A percentile compares a stretch with the other conserved stretches of the same genome.
phyloP scores from a whole-genome alignment of 2,888 invertebrate genomes.

The Poecilus cupreus region DNA sequence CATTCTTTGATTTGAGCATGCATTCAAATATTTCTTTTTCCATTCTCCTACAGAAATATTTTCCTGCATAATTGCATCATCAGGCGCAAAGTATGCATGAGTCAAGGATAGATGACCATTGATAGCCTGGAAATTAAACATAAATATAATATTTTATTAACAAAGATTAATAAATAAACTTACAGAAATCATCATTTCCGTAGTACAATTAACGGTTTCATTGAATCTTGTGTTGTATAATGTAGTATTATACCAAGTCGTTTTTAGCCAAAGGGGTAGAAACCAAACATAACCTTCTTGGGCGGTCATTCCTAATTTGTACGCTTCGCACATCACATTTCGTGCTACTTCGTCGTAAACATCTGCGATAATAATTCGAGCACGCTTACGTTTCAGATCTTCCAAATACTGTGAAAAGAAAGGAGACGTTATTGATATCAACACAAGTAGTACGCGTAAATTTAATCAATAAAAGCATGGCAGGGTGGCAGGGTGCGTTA shows the following conservation, averaged over 20 bases:
- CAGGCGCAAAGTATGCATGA: slow-evolving; percentile 80
- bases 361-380: slow-evolving; percentile 87
- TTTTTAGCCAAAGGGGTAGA: slow-evolving; percentile 83
- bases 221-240: slow-evolving; percentile 70
- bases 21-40: slow-evolving; percentile 73
- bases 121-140: slow-evolving; percentile 74
- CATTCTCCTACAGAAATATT: slow-evolving; percentile 80
- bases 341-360: slow-evolving; percentile 84
- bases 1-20: not conserved
- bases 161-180: slow-evolving; percentile 51
- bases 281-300: slow-evolving; percentile 89
- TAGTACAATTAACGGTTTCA: slow-evolving; percentile 77
- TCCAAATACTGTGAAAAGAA: slow-evolving; percentile 76
- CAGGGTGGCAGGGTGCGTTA: too few relatives aligned
- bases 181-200: slow-evolving; percentile 77
- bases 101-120: slow-evolving; percentile 84
- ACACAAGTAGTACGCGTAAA: not conserved
- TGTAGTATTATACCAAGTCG: slow-evolving; percentile 79
- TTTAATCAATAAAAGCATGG: not conserved
- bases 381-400: slow-evolving; percentile 79
- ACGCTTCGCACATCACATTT: slow-evolving; percentile 89
- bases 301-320: slow-evolving; percentile 81
- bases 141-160: not conserved
- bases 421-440: not conserved
- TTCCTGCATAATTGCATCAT: slow-evolving; percentile 78